phyloP scores from a whole-genome alignment of 2,888 invertebrate species.

The Caenorhabditis imperialis region DNA sequence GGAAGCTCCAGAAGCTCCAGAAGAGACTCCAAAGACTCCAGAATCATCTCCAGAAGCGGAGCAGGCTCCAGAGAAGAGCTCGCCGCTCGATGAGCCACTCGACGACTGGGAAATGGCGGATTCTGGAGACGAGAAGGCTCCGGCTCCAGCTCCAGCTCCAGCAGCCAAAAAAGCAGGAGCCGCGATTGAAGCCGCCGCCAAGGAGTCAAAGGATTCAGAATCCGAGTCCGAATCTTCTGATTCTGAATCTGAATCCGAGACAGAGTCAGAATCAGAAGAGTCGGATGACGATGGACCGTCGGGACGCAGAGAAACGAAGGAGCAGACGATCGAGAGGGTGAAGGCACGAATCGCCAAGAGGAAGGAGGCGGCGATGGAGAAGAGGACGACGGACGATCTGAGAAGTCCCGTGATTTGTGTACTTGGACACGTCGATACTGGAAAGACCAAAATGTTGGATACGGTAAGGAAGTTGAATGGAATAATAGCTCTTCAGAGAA shows the following conservation, averaged over 20 bases:
- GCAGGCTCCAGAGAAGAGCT: constrained; percentile 28
- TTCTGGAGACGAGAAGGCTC: constrained; percentile 79
- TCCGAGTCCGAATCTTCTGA: constrained; percentile 55
- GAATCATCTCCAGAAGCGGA: too few species aligned
- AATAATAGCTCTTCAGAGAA: background rate
- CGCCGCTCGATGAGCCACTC: constrained; percentile 54
- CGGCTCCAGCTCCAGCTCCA: constrained; percentile 59
- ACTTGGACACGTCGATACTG: constrained; percentile 98
- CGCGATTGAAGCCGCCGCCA: background rate
- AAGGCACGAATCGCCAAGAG: constrained; percentile 85
- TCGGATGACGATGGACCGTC: constrained; percentile 76
- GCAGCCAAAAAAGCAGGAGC: constrained; percentile 3
- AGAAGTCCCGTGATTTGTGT: constrained; percentile 98
- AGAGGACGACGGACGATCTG: constrained; percentile 83
- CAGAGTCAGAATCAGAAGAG: constrained; percentile 79
- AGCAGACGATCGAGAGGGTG: constrained; percentile 85
- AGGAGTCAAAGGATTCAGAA: constrained; percentile 33
- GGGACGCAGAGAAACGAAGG: constrained; percentile 83
- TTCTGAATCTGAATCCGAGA: constrained; percentile 78
- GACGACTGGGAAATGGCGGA: constrained; percentile 79
- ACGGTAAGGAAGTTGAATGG: constrained; percentile 84
- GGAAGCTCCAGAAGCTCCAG: constrained; percentile 30
- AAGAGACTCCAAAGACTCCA: constrained; percentile 21
- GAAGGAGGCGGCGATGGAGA: constrained; percentile 84
- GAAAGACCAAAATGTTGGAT: constrained; percentile 98